phyloP scores from a whole-genome alignment of 2,888 invertebrate genomes.

The Gasteruption jaculator region DNA sequence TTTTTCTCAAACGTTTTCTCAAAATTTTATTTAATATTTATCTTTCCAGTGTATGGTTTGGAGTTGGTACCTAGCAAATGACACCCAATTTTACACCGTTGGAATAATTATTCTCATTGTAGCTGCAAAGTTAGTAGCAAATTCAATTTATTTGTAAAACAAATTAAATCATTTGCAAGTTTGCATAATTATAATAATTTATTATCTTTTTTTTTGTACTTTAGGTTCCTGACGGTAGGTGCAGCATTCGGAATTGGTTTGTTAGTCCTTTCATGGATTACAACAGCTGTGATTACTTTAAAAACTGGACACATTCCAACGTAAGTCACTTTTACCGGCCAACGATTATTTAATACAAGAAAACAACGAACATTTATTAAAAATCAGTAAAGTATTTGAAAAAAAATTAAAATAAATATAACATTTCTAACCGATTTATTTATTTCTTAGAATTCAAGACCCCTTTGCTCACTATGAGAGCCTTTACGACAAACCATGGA shows the following conservation, averaged over 20 bases:
- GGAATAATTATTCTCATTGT: conserved; percentile 64
- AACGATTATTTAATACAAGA: neutral
- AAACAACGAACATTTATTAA: no score
- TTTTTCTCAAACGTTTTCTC: neutral
- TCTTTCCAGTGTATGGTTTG: conserved; percentile 67
- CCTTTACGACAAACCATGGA: conserved; percentile 49
- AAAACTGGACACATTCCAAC: conserved; percentile 38
- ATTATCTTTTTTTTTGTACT: neutral
- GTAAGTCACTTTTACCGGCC: conserved; percentile 31
- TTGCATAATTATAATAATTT: neutral
- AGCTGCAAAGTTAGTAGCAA: conserved; percentile 60
- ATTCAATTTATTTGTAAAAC: neutral
- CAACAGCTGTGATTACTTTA: conserved; percentile 54
- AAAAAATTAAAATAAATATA: neutral
- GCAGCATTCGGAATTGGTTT: conserved; percentile 46
- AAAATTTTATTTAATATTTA: conserved; percentile 11
- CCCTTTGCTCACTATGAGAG: conserved; percentile 39
- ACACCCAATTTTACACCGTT: conserved; percentile 73
- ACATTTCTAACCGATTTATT: no score
- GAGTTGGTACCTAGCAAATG: conserved; percentile 81
- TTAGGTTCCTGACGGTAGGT: conserved; percentile 33
- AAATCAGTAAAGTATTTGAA: neutral
- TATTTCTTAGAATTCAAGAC: conserved; percentile 31
- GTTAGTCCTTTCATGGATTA: conserved; percentile 52
- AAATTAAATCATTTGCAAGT: neutral